Conservation (phyloP, 2,797 vertebrate species). For the Cebuella pygmaea region DNA sequence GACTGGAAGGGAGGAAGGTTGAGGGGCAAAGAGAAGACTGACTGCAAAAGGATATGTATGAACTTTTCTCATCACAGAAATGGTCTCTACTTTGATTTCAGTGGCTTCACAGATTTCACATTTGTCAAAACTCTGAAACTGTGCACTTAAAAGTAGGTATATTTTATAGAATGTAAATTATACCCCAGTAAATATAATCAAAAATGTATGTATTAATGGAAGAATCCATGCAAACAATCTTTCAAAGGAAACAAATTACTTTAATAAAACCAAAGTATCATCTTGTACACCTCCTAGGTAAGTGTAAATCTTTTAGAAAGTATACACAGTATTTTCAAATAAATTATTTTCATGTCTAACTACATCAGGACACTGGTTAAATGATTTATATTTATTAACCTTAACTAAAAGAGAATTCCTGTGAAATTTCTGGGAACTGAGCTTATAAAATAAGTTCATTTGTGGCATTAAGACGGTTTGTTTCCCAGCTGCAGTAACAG, state of each 20-base stretch:
- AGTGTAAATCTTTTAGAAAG: background rate
- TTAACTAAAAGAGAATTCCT: constrained; percentile 11
- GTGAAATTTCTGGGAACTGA: constrained; percentile 15
- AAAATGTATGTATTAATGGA: background rate
- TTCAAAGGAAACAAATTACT: background rate
- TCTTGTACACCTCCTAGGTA: background rate
- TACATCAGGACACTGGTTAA: background rate
- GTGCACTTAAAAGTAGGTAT: background rate
- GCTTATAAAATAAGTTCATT: constrained; percentile 16
- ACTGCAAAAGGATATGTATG: background rate
- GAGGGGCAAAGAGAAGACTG: background rate
- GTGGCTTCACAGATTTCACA: background rate
- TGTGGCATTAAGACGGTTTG: background rate
- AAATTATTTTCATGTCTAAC: constrained; percentile 24
- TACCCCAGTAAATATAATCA: background rate
- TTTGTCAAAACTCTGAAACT: constrained; percentile 34
- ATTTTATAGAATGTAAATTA: background rate
- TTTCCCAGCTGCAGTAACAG: background rate
- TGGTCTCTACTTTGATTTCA: background rate
- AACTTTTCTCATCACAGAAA: background rate
- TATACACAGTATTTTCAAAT: background rate
- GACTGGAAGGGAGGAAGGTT: background rate
- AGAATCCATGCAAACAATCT: background rate
- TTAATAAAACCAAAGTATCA: background rate
- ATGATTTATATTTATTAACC: constrained; percentile 41